phyloP scores from a whole-genome alignment of 2,113 vertebrate genomes.

The Melospiza melodia region DNA sequence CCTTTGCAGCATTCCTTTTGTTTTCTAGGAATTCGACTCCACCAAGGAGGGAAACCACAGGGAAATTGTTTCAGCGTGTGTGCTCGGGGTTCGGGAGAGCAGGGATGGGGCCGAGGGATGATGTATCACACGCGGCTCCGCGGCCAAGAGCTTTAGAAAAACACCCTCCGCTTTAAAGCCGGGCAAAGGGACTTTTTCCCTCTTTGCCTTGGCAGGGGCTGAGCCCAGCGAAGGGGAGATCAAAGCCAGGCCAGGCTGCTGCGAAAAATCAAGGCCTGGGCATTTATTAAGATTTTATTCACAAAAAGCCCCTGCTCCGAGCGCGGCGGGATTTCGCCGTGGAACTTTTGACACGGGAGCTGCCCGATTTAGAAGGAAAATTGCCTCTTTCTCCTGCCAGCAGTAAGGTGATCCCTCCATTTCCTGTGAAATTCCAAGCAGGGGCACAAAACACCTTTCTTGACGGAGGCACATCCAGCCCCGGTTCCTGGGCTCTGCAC shows the following conservation, averaged over 20 bases:
- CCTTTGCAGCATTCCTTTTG: slow-evolving; percentile 65
- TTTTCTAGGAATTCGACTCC: slow-evolving; percentile 76
- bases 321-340: slow-evolving; percentile 42
- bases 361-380: slow-evolving; percentile 47
- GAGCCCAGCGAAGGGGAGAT: slow-evolving; percentile 49
- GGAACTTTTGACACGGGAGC: slow-evolving; percentile 48
- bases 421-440: slow-evolving; percentile 42
- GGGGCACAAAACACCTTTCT: slow-evolving; percentile 11
- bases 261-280: slow-evolving; percentile 28
- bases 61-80: slow-evolving; percentile 74
- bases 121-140: slow-evolving; percentile 42
- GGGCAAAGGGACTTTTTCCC: slow-evolving; percentile 8
- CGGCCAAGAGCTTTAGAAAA: slow-evolving; percentile 27
- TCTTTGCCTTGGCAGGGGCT: slow-evolving; percentile 50
- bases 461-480: neutral
- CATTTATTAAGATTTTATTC: slow-evolving; percentile 61
- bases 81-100: slow-evolving; percentile 25
- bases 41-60: slow-evolving; percentile 73
- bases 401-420: slow-evolving; percentile 23
- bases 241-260: slow-evolving; percentile 53
- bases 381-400: slow-evolving; percentile 34
- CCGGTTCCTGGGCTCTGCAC: fast-evolving
- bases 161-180: neutral
- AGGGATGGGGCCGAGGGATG: slow-evolving; percentile 39
- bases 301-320: slow-evolving; percentile 26